Base-by-base conservation (phyloP, 2,113 vertebrate species). In the Cathartes aura region DNA sequence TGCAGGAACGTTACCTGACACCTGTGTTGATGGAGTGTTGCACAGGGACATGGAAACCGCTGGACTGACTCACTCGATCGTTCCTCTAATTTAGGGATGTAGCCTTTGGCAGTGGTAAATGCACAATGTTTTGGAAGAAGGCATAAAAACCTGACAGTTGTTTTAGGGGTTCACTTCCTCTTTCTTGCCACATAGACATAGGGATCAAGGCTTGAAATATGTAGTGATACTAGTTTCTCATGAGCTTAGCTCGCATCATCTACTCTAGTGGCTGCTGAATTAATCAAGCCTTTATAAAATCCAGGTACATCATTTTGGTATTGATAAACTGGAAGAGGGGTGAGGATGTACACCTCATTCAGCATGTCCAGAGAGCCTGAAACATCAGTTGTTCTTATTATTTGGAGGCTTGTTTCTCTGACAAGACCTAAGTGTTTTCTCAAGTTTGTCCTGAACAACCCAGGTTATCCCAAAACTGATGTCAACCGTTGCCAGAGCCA, bases 31-130 rank as follows among this genome's bases (percentile, higher is more conserved):
- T 27, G 22, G 23, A n/a, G 2, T 8, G 9, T 9, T 79, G 47
- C 40, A 48, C 27, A 42, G 30, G 16, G 40, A 32, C n/a, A 30
- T 20, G 43, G 36, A 72, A 89, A 75, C 26, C 8, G 2, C 56
- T 38, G 0, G 7, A 8, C 32, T 64, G n/a, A 62, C 29, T 72
- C 17, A n/a, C 29, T 24, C 2, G 5, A 36, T 34, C 2, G 2
- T 7, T 79, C 32, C 32, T 78, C 26, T 40, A 32, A 23, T 22
- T 55, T 36, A 68, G 58, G n/a, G 21, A 36, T n/a, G 43, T 19
- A 50, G 42, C 11, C 34, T 88, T 40, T 64, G 48, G n/a, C 43
- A 38, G 32, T 4, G 22, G 36, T 36, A 72, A 53, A 73, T 34
- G 34, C 27, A 62, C 4, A 9, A 3, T 10, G 15, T 43, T 87